Conservation (phyloP, 2,113 vertebrate species). For the Chaetodon auriga region DNA sequence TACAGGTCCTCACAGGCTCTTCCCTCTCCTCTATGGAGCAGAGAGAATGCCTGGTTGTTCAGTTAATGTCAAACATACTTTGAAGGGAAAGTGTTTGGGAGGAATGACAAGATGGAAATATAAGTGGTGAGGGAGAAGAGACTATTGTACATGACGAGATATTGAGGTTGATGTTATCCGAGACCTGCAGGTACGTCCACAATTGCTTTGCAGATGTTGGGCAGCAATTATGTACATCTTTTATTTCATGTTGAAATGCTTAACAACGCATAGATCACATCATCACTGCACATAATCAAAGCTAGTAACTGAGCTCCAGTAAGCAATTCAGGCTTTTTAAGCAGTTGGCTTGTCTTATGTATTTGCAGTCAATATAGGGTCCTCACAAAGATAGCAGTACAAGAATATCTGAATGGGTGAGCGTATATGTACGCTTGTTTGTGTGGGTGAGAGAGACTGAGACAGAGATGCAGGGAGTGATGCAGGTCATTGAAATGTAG, state of each 20-base stretch:
- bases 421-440: neutral
- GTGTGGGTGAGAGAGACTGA: neutral
- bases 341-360: no score
- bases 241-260: neutral
- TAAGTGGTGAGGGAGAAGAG: neutral
- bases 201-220: neutral
- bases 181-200: neutral
- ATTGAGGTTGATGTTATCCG: neutral
- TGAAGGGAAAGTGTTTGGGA: conserved; percentile 5
- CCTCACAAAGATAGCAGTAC: neutral
- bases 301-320: neutral
- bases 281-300: neutral
- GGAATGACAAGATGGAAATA: neutral
- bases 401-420: neutral
- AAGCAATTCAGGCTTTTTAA: neutral
- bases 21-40: neutral
- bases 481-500: conserved; percentile 68
- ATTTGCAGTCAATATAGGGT: neutral
- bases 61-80: neutral
- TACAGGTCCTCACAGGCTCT: conserved; percentile 11
- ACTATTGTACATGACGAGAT: neutral
- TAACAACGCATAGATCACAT: neutral
- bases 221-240: neutral
- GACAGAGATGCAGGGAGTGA: conserved; percentile 26
- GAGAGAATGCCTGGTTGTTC: conserved; percentile 1